These are phyloP conservation scores for Danio choprae DNA, from an alignment of 2,797 vertebrate species.

Conservation along the genomic window DNA sequence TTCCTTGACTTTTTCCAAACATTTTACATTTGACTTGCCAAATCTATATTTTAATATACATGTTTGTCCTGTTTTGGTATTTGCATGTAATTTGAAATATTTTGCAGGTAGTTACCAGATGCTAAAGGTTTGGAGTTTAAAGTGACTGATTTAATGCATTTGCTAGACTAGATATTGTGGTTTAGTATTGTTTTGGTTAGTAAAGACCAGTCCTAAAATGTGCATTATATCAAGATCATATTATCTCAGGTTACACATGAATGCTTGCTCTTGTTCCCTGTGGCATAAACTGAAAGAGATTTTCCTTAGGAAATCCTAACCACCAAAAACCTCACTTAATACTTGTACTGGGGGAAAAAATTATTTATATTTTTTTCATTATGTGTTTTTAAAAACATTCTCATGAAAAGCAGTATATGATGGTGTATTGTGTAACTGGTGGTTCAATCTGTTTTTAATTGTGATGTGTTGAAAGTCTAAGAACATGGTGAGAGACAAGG, in stretches of 20 bases:
- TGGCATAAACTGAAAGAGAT: not conserved
- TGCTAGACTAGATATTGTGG: no score
- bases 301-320: not conserved
- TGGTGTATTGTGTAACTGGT: constrained; percentile 9
- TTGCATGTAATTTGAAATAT: not conserved
- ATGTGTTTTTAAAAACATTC: no score
- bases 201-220: not conserved
- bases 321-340: not conserved
- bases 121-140: not conserved
- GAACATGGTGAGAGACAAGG: not conserved
- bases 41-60: not conserved
- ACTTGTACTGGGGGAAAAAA: not conserved
- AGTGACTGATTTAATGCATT: not conserved
- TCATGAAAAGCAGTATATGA: not conserved
- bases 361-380: not conserved
- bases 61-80: not conserved
- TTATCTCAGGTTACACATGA: not conserved
- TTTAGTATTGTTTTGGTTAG: not conserved
- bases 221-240: not conserved
- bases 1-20: not conserved
- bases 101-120: not conserved
- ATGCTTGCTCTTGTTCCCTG: not conserved
- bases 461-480: constrained; percentile 31
- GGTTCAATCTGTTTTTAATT: constrained; percentile 37
- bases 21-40: not conserved